Conservation (phyloP, 1,140 invertebrate species). For the Drosophila chauvacae region DNA sequence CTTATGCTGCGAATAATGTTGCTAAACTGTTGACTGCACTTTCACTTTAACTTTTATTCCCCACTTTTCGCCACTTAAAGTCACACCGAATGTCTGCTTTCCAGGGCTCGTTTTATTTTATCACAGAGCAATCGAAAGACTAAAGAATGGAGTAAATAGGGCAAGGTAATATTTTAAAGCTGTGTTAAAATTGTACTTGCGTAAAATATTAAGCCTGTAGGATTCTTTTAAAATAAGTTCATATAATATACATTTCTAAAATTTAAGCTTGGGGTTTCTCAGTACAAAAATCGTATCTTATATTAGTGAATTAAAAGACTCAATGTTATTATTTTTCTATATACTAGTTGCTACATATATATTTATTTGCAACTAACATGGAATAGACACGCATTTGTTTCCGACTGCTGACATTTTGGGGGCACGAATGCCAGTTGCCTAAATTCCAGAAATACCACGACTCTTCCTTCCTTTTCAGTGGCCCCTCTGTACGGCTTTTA, state of each 20-base stretch:
- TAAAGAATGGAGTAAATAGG: neutral
- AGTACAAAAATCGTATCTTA: neutral
- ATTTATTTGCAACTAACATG: conserved; percentile 68
- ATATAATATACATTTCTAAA: neutral
- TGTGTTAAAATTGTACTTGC: neutral
- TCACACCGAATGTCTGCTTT: conserved; percentile 10
- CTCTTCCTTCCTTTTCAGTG: conserved; percentile 31
- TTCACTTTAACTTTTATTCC: conserved; percentile 38
- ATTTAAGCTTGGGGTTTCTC: neutral
- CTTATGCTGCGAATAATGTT: conserved; percentile 77
- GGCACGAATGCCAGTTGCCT: conserved; percentile 56
- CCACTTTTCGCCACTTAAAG: conserved; percentile 33
- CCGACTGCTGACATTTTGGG: conserved; percentile 36
- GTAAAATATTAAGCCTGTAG: neutral
- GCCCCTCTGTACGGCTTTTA: conserved; percentile 4
- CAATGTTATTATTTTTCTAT: neutral
- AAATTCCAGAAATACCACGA: conserved; percentile 73
- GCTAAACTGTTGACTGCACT: conserved; percentile 66
- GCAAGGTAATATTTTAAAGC: neutral
- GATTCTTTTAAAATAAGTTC: neutral
- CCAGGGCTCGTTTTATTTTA: neutral
- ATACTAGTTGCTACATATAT: conserved; percentile 1
- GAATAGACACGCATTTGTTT: conserved; percentile 66
- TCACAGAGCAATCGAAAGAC: neutral
- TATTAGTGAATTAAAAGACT: neutral